Base-by-base conservation (phyloP, 2,888 invertebrate species). In the Agonopterix heracliana region DNA sequence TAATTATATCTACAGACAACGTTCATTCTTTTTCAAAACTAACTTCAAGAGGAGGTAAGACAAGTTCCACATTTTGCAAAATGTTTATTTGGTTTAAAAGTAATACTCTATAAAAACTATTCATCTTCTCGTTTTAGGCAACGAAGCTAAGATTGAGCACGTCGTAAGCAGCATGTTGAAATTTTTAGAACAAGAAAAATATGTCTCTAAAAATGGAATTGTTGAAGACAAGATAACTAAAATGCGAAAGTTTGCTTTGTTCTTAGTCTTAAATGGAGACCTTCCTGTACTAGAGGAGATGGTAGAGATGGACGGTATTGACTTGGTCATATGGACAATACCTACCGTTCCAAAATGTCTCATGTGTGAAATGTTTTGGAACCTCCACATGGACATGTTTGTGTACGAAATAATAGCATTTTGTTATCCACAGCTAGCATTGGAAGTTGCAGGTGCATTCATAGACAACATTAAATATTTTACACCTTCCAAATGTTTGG, bases 341-440 rank as follows among this genome's bases (percentile, higher is more conserved):
- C 81, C 86, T 1, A 77, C 72, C 14, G 64, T 87, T 49, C 70
- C 83, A 26, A 73, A 75, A 61, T 78, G 72, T 55, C 66, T 88
- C 3, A 68, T 87, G 72, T 78, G 81, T 61, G 86, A 86, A 64
- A 59, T 87, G 50, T 63, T 87, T 46, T 85, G 80, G 79, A 71
- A 72, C 38, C 63, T 85, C 1, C 60, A 74, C 43, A 77, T 87
- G 74, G 76, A 79, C 5, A 54, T 54, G 34, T 85, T 78, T 68
- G 54, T 79, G 1, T 68, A 65, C 57, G 86, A 87, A 72, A 63
- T 78, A 46, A 74, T 87, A 51, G 62, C 70, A 9, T 81, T 64
- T 49, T 63, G 68, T 48, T 62, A 70, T 55, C 85, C 87, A 3
- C 64, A 68, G 44, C 54, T 88, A 10, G 71, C 75, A 45, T n/a